A percentile compares a stretch with the other conserved stretches of the same genome.
These are phyloP conservation scores for Anoplolepis gracilipes DNA, from an alignment of 1,140 invertebrate species.

Conservation along the genomic window DNA sequence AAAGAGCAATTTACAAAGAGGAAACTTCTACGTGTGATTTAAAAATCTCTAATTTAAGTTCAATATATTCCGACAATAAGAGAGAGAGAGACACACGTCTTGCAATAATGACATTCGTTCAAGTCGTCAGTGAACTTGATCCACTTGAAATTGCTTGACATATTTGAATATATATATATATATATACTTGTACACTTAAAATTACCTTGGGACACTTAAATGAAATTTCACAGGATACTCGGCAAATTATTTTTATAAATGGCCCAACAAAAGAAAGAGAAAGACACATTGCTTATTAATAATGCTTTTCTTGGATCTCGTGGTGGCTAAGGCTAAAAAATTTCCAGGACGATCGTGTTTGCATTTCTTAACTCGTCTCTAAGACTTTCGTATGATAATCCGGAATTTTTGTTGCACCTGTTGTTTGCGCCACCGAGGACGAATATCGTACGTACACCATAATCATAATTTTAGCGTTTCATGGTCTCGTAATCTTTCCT, in stretches of 20 bases:
- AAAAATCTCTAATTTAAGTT: not conserved
- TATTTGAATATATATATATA: not conserved
- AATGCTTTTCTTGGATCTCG: slow-evolving; percentile 1
- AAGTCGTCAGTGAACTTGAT: slow-evolving; percentile 11
- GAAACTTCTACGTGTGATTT: not conserved
- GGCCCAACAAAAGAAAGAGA: not conserved
- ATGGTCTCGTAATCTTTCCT: slow-evolving; percentile 7
- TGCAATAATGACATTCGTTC: not conserved
- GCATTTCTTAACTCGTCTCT: slow-evolving; percentile 4
- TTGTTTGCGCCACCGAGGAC: not conserved
- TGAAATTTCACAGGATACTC: not conserved
- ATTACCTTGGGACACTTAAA: not conserved
- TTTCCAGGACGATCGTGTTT: not conserved
- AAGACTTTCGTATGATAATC: slow-evolving; percentile 25
- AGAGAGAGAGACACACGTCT: no score
- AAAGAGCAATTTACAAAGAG: not conserved
- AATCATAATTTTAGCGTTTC: slow-evolving; percentile 49
- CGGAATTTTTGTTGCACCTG: slow-evolving; percentile 9
- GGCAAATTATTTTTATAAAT: slow-evolving; percentile 14
- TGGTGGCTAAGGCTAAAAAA: not conserved
- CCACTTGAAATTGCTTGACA: slow-evolving; percentile 10
- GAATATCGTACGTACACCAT: not conserved
- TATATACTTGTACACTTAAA: not conserved
- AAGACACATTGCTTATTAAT: not conserved
- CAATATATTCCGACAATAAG: not conserved